Base-by-base conservation (phyloP, 2,888 invertebrate genomes). In the Orthosia incerta region DNA sequence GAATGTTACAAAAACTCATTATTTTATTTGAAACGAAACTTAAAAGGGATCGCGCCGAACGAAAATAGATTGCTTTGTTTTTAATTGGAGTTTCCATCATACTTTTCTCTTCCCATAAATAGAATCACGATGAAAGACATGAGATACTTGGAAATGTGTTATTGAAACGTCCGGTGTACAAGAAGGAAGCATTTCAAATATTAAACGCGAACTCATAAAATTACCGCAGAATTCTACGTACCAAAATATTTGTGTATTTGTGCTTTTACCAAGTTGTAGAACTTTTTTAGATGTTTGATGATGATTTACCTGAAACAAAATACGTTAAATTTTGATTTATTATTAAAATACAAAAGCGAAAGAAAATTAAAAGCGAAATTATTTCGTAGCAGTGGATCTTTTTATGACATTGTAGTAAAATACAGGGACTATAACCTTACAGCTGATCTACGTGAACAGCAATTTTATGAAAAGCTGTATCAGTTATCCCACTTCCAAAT, bases 301-400 rank as follows among this genome's bases (percentile, higher is more conserved):
- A 39, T 73, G 46, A 65, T 50, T 79, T 84, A 84, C 84, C 84
- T 84, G 86, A 76, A 84, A 84, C 82, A 85, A 81, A 74, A 70
- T 23, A 74, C 4, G 57, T 53, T 45, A 62, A 53, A 55, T 65
- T 79, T 61, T 74, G 55, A 65, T n/a, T 0, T 13, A 45, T 71
- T 45, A 39, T 69, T 0, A 16, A 46, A 53, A 55, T 46, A 55
- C n/a, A 23, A 9, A 23, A 9, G 16, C 15, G 31, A 16, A 23
- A 16, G 9, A 13, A 23, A 50, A 56, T 23, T 4, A n/a, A 13
- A 15, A 39, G 16, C 50, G 1, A 11, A 55, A 15, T 39, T 11
- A 7, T 45, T 65, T 23, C 12, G 12, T 23, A 51, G 12, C 5
- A 45, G 12, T 26, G 0, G 9, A 12, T 11, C 7, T 26, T 55